Evolutionary conservation across 2,888 invertebrate genomes (phyloP), one percentile per base, ranked within the genome.

Genomic region (Oligia strigilis): DNA sequence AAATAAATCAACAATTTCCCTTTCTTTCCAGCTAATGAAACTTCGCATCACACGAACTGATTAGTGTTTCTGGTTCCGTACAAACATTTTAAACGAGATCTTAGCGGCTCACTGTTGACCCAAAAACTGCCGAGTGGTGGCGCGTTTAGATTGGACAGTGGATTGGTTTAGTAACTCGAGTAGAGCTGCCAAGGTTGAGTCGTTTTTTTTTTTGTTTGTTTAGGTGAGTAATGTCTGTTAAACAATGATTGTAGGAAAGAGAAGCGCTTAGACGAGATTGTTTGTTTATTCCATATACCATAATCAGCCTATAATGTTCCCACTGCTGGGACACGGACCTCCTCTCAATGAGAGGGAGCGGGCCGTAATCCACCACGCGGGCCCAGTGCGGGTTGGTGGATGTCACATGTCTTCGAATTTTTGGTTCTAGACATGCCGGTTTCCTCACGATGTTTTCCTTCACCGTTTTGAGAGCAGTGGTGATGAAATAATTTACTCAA

Each of bases 51-150:
- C 11, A 64, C 52, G 58, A 65, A 78, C 46, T 88, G 83, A 87
- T 89, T 87, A 82, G 76, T 84, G 81, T 86, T 79, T 75, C 77
- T 76, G 69, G 65, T 66, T 62, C 66, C 72, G 49, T 64, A 80
- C 83, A 87, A 87, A 86, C 81, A 88, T 88, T 89, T 89, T 89
- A 87, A 90, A 89, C 83, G 86, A 87, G 84, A 85, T 79, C 84
- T 69, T 74, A 73, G 66, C 78, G 40, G 40, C 65, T 62, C 77
- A 75, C 74, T 90, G 86, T 89, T 92, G 92, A 92, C 92, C 92
- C 75, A 90, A 84, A 92, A 91, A 89, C 84, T 66, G 75, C 69
- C 65, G 73, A 89, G 86, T 87, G 72, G 80, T 17, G 80, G 36
- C 58, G 13, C 80, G 58, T 80, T 87, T 66, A 67, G 69, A 77